Conservation (phyloP, 53 echinoderm and acorn worm species). For the Luidia sarsii region DNA sequence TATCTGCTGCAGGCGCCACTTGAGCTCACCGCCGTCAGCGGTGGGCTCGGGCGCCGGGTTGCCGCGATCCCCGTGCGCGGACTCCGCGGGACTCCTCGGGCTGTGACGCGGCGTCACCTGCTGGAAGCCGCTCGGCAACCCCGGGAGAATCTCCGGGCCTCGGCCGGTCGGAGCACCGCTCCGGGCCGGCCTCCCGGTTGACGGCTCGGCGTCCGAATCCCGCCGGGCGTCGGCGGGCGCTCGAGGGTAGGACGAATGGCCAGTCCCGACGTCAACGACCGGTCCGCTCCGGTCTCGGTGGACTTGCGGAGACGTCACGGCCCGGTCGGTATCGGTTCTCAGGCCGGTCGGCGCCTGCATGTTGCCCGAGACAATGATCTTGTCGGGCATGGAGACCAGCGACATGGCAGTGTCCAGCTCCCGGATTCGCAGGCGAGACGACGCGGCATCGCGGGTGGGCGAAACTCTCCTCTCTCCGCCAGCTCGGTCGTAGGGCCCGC, state of each 20-base stretch:
- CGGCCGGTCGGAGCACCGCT: too few relatives aligned
- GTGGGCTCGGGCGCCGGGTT: not conserved
- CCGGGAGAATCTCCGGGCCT: too few relatives aligned
- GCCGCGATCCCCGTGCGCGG: constrained; percentile 2
- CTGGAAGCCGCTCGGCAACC: too few relatives aligned
- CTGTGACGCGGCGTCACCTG: too few relatives aligned
- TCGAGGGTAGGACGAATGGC: not conserved
- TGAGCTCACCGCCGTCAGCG: not conserved
- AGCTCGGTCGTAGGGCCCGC: too few relatives aligned
- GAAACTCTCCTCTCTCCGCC: too few relatives aligned
- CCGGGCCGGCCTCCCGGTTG: too few relatives aligned
- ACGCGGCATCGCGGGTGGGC: too few relatives aligned
- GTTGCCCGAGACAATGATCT: not conserved
- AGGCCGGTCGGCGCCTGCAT: not conserved
- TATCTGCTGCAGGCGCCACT: constrained; percentile 7
- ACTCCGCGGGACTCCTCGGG: not conserved
- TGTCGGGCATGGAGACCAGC: constrained; percentile 25
- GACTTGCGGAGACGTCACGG: not conserved
- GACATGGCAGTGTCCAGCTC: constrained; percentile 47
- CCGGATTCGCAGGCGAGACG: too few relatives aligned
- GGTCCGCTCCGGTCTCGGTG: not conserved
- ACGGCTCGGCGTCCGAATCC: too few relatives aligned
- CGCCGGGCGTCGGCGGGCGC: not conserved
- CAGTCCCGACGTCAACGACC: not conserved
- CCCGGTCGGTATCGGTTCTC: too few relatives aligned